phyloP scores from a whole-genome alignment of 2,797 vertebrate genomes.

The Balearica regulorum region DNA sequence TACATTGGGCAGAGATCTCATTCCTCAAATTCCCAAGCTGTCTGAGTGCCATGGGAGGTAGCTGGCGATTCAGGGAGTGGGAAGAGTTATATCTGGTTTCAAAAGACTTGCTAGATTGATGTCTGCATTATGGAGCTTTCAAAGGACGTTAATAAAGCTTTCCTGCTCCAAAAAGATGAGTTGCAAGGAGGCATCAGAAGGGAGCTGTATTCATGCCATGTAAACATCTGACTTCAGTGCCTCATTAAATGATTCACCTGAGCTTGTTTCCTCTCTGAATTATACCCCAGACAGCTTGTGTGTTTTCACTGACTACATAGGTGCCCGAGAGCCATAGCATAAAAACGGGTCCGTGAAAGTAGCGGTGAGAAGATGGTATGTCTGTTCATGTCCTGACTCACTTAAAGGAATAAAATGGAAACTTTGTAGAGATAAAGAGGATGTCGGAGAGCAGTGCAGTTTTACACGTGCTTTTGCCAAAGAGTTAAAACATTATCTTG shows the following conservation, averaged over 20 bases:
- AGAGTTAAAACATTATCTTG: not conserved
- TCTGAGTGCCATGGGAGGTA: not conserved
- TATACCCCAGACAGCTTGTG: not conserved
- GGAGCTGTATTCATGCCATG: not conserved
- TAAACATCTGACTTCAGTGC: conserved; percentile 9
- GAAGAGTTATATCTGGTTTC: not conserved
- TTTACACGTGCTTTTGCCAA: not conserved
- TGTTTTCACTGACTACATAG: not conserved
- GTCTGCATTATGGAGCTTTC: conserved; percentile 3
- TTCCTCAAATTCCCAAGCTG: not conserved
- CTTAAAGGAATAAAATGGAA: not conserved
- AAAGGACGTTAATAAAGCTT: conserved; percentile 16
- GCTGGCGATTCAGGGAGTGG: not conserved
- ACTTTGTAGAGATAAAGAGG: not conserved
- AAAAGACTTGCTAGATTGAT: not conserved
- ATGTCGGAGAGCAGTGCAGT: not conserved
- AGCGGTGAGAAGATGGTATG: not conserved
- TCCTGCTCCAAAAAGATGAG: not conserved
- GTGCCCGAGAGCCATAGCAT: not conserved
- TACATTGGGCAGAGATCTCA: not conserved
- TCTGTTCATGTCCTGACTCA: not conserved
- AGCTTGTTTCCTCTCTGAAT: not conserved
- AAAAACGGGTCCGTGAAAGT: fast-evolving
- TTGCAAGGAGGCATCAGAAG: not conserved
- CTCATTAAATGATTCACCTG: not conserved